Evolutionary conservation across 2,888 invertebrate genomes (phyloP).

Genomic region (Cylloceria caligata): DNA sequence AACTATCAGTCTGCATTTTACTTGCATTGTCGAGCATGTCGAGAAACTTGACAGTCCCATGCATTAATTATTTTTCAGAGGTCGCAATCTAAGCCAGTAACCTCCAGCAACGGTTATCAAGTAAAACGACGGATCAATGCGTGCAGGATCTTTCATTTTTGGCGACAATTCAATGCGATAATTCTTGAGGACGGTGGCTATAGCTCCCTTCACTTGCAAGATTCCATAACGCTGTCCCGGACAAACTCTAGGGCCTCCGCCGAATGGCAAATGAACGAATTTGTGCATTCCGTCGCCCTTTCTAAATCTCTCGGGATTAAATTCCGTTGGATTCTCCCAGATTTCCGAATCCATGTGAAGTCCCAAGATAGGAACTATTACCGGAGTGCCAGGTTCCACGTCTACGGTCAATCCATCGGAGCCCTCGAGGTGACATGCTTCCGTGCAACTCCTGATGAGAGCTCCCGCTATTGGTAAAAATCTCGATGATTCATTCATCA

Average conservation of each 20-base stretch:
- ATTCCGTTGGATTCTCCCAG: constrained; percentile 65
- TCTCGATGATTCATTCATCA: constrained; percentile 76
- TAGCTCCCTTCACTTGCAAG: constrained; percentile 61
- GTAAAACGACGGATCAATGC: constrained; percentile 55
- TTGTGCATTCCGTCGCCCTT: constrained; percentile 49
- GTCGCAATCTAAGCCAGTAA: constrained; percentile 53
- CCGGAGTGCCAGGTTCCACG: constrained; percentile 67
- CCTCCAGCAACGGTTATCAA: constrained; percentile 51
- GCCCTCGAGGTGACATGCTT: constrained; percentile 67
- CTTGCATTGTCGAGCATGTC: no score
- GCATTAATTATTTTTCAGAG: neutral
- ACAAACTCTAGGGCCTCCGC: constrained; percentile 68
- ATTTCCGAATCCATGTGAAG: constrained; percentile 49
- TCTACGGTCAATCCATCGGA: constrained; percentile 70
- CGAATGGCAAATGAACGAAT: constrained; percentile 61
- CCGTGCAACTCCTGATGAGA: constrained; percentile 67
- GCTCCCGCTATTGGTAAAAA: constrained; percentile 56
- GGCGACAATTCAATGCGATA: constrained; percentile 61
- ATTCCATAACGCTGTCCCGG: constrained; percentile 61
- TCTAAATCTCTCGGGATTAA: constrained; percentile 66
- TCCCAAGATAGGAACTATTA: constrained; percentile 67
- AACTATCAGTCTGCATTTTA: no score
- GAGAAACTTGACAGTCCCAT: no score
- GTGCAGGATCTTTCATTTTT: constrained; percentile 59
- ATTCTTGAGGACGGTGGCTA: constrained; percentile 56